Base-by-base conservation (phyloP, 2,797 vertebrate genomes). In the Danio albolineatus region DNA sequence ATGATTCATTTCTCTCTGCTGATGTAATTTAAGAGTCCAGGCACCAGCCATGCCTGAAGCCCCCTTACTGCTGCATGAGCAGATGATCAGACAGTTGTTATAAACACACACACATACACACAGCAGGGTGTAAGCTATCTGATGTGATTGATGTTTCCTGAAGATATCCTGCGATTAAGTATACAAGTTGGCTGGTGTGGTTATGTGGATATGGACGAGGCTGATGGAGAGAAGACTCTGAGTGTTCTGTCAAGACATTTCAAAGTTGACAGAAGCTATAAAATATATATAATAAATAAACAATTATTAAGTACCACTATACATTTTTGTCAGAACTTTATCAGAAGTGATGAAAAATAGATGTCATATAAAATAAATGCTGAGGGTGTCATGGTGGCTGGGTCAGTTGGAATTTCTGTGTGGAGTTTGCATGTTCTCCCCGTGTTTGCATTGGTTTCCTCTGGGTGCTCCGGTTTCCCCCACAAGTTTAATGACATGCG, bases 1-100 rank as follows among this genome's bases (percentile, higher is more conserved):
- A 85, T 89, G 89, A 90, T 89, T 92, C 89, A 90, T 87, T 89
- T 84, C 83, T 87, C 88, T 72, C 83, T 48, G 81, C 84, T 88
- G 85, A 87, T 88, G 87, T 89, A 85, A 88, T 87, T 88, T 89
- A 90, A 90, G 86, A 79, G 79, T 71, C 76, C 16, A 78, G 17
- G 65, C 48, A 69, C 64, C 76, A 69, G 19, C n/a, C 38, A 60
- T 36, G 59, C 60, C 77, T 76, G 65, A 72, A 62, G 54, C 57
- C 38, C 51, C 38, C 57, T 79, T n/a, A 19, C 54, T 73, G 51
- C n/a, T 48, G 28, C 49, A 56, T 21, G 67, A 77, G 75, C 69
- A 77, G 74, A 83, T 77, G 73, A 76, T 56, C 46, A 19, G 53
- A 49, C 73, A 72, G 28, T 10, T 9, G 48, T 38, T 43, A 21